Conservation (phyloP, 2,888 invertebrate species). For the Siphlonurus alternatus region DNA sequence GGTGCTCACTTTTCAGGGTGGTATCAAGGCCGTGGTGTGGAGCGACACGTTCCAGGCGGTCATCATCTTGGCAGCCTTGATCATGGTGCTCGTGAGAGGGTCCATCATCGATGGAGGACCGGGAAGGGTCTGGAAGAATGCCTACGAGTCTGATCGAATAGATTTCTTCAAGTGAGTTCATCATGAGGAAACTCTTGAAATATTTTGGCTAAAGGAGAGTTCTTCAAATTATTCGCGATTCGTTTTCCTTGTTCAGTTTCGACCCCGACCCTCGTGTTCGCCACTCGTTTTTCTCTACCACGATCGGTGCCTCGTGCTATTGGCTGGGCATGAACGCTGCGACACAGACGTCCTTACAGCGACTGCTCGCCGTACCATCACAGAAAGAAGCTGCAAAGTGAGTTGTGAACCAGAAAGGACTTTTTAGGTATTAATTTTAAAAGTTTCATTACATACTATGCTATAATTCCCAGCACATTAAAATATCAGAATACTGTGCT, state of each 20-base stretch:
- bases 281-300: slow-evolving; percentile 80
- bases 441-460: too few relatives aligned
- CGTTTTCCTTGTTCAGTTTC: too few relatives aligned
- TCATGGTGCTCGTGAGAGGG: slow-evolving; percentile 32
- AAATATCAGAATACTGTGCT: too few relatives aligned
- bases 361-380: slow-evolving; percentile 70
- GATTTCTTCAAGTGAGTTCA: slow-evolving; percentile 57
- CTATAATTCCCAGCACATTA: too few relatives aligned
- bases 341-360: slow-evolving; percentile 86
- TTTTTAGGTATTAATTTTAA: too few relatives aligned
- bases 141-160: slow-evolving; percentile 42
- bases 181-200: too few relatives aligned
- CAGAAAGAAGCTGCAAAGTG: slow-evolving; percentile 58
- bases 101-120: slow-evolving; percentile 35
- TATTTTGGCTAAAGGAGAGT: too few relatives aligned
- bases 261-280: slow-evolving; percentile 63
- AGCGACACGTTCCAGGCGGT: slow-evolving; percentile 75
- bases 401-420: slow-evolving; percentile 16
- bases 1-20: slow-evolving; percentile 43
- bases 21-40: slow-evolving; percentile 89
- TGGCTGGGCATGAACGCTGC: slow-evolving; percentile 89
- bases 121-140: slow-evolving; percentile 45
- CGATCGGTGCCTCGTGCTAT: slow-evolving; percentile 75
- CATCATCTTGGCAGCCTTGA: slow-evolving; percentile 46
- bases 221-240: too few relatives aligned